phyloP scores from a whole-genome alignment of 2,888 invertebrate genomes.

The Mesoligia furuncula region DNA sequence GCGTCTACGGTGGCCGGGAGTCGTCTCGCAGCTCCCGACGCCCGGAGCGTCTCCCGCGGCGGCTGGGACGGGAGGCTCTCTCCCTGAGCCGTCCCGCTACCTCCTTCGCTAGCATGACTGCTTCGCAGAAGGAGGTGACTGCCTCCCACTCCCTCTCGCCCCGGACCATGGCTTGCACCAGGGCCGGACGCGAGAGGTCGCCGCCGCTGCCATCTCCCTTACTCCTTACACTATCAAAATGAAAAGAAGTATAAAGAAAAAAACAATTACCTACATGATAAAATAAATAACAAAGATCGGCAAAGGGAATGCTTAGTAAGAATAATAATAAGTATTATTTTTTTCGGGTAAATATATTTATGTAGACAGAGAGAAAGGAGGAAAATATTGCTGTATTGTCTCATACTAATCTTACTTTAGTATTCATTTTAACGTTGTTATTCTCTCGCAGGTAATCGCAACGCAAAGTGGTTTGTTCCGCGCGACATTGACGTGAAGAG shows the following conservation, averaged over 20 bases:
- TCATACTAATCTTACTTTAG: neutral
- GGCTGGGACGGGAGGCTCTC: too few species aligned
- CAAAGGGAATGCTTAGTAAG: conserved; percentile 2
- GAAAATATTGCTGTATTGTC: neutral
- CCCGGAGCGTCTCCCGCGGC: too few species aligned
- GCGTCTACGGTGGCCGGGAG: too few species aligned
- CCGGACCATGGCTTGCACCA: too few species aligned
- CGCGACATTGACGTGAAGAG: conserved; percentile 47
- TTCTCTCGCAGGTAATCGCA: conserved; percentile 63
- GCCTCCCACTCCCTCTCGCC: too few species aligned
- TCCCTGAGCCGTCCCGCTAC: too few species aligned
- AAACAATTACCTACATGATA: neutral
- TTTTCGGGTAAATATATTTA: neutral
- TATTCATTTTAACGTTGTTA: neutral
- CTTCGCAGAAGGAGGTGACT: too few species aligned
- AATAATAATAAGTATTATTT: conserved; percentile 11
- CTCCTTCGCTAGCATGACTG: too few species aligned
- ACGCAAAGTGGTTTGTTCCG: conserved; percentile 30
- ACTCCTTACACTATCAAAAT: neutral
- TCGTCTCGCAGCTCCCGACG: too few species aligned
- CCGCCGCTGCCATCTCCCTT: too few species aligned
- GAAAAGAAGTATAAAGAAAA: neutral
- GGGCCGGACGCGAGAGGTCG: too few species aligned
- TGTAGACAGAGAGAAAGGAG: neutral
- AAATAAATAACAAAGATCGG: conserved; percentile 1